Percentiles rank a stretch among this genome's conserved stretches.
phyloP scores from a whole-genome alignment of 2,888 invertebrate genomes.

The Hyles lineata region DNA sequence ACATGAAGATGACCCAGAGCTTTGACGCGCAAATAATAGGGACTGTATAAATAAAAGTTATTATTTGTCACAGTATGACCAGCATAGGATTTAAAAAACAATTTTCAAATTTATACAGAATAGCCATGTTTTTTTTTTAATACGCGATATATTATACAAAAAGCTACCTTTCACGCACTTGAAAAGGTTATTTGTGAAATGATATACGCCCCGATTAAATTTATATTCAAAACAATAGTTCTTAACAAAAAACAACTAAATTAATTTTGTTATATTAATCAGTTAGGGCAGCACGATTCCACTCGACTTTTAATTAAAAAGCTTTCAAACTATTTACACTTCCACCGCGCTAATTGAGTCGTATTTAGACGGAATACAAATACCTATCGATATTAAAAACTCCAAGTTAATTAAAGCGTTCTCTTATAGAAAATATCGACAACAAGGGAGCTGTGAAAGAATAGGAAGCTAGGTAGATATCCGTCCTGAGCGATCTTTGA shows the following conservation, averaged over 20 bases:
- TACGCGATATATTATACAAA: too few relatives aligned
- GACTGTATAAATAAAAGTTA: too few relatives aligned
- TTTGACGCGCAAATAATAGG: too few relatives aligned
- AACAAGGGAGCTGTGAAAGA: conserved; percentile 50
- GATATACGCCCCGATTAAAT: not conserved
- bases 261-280: conserved; percentile 45
- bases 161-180: too few relatives aligned
- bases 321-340: conserved; percentile 54
- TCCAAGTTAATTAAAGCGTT: conserved; percentile 46
- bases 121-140: too few relatives aligned
- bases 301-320: conserved; percentile 52
- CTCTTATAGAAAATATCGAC: conserved; percentile 41
- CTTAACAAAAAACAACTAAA: conserved; percentile 33
- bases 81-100: too few relatives aligned
- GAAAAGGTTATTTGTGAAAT: not conserved
- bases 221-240: not conserved
- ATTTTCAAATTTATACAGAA: too few relatives aligned
- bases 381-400: conserved; percentile 42
- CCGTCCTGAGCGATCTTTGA: conserved; percentile 75
- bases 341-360: conserved; percentile 47
- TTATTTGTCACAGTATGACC: too few relatives aligned
- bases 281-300: conserved; percentile 46
- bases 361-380: conserved; percentile 44
- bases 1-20: too few relatives aligned
- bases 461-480: conserved; percentile 63